phyloP scores from a whole-genome alignment of 2,797 vertebrate species.

The Danio albolineatus region DNA sequence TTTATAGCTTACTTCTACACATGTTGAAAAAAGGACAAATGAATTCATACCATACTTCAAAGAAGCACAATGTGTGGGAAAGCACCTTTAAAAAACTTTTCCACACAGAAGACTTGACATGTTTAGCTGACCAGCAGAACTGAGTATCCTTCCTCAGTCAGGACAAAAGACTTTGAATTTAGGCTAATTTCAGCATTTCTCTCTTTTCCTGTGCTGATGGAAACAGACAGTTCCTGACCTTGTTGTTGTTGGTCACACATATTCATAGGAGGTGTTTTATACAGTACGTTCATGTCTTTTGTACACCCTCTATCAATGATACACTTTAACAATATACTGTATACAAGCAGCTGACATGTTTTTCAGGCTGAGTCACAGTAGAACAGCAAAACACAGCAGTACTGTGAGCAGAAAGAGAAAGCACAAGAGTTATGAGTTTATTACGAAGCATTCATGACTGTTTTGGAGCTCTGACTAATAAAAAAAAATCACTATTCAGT shows the following conservation, averaged over 20 bases:
- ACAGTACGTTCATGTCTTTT: background rate
- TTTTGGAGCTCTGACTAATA: background rate
- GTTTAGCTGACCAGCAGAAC: slow-evolving; percentile 52
- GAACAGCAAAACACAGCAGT: slow-evolving; percentile 3
- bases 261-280: background rate
- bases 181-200: slow-evolving; percentile 38
- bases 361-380: slow-evolving; percentile 9
- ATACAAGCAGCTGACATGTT: slow-evolving; percentile 13
- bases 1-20: background rate
- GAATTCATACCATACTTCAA: background rate
- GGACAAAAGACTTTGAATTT: slow-evolving; percentile 43
- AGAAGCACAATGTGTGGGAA: background rate
- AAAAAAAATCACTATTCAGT: background rate
- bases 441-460: background rate
- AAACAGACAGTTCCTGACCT: slow-evolving; percentile 45
- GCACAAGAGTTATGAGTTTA: slow-evolving; percentile 6
- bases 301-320: background rate
- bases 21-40: background rate
- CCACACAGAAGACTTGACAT: background rate
- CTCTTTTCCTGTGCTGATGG: slow-evolving; percentile 55
- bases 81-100: background rate
- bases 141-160: slow-evolving; percentile 53
- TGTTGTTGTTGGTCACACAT: background rate
- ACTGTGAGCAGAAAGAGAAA: slow-evolving; percentile 2
- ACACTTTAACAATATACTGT: slow-evolving; percentile 6